These are phyloP conservation scores for Eciton burchellii DNA, from an alignment of 1,140 invertebrate species.

Conservation along the genomic window DNA sequence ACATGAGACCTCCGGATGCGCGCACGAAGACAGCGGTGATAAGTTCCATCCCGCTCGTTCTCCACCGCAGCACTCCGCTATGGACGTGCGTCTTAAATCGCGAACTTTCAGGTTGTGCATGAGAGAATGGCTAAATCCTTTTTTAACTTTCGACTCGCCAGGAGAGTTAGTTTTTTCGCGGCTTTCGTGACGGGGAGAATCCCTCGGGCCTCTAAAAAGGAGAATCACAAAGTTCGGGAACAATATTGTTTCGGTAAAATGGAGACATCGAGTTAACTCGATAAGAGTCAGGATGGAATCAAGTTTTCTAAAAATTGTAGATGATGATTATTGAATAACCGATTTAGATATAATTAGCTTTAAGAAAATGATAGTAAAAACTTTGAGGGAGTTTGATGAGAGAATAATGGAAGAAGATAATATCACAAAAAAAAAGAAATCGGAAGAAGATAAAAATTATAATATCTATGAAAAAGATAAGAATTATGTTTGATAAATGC, in stretches of 20 bases:
- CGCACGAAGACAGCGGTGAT: constrained; percentile 64
- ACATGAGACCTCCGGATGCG: constrained; percentile 25
- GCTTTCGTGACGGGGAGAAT: not conserved
- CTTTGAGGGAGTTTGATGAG: too few relatives aligned
- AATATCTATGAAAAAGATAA: not conserved
- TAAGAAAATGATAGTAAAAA: too few relatives aligned
- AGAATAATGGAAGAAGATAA: too few relatives aligned
- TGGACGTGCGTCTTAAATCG: constrained; percentile 55
- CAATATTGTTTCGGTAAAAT: too few relatives aligned
- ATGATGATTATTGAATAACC: too few relatives aligned
- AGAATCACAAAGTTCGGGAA: not conserved
- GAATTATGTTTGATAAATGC: not conserved
- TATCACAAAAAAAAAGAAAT: too few relatives aligned
- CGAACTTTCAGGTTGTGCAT: constrained; percentile 58
- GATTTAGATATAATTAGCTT: too few relatives aligned
- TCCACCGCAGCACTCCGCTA: constrained; percentile 47
- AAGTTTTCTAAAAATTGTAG: too few relatives aligned
- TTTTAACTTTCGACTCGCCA: constrained; percentile 36
- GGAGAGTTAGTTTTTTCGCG: not conserved
- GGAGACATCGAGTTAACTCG: too few relatives aligned
- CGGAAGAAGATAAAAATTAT: too few relatives aligned
- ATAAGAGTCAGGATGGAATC: too few relatives aligned
- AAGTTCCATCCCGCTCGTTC: constrained; percentile 49
- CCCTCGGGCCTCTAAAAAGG: too few relatives aligned
- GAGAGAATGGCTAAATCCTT: constrained; percentile 43